Base-by-base conservation (phyloP, 2,888 invertebrate genomes). In the Melolontha melolontha region DNA sequence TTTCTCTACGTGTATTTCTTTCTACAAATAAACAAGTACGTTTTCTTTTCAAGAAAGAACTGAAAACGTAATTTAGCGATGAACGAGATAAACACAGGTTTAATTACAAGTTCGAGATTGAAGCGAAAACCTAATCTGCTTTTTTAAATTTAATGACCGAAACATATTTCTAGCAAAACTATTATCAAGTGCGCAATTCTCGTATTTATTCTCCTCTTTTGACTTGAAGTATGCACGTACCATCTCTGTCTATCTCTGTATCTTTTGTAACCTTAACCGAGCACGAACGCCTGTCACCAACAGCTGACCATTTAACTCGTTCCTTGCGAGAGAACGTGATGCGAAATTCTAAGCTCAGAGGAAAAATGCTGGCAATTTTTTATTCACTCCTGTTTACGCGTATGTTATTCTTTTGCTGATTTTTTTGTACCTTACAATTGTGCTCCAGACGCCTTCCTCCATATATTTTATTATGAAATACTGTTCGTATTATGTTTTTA, bases 251-350 rank as follows among this genome's bases (percentile, higher is more conserved):
- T 29, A 34, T 47, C 59, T 47, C 47, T 29, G 47, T 47, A 34
- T 47, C 47, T 47, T 65, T 66, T 66, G 69, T 66, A 52, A 70
- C 71, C 70, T 71, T 72, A 74, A 73, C 71, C 71, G 68, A 72
- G 71, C 69, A 70, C 73, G 73, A 70, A 71, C 69, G 74, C 70
- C 77, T 77, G 78, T 77, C 77, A 77, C 76, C 76, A 73, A 70
- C 78, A 78, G 77, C 77, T 78, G 78, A 77, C 77, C 77, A 74
- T 76, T 78, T 78, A 78, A 77, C 77, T 77, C 75, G 76, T 77
- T 78, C 72, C 74, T 75, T 76, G 74, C 74, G 72, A 70, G 74
- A 70, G 74, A 75, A 77, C 78, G 78, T 78, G 78, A 76, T 73
- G 71, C 72, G 75, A 76, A 78, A 78, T 74, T 75, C 74, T 72